Evolutionary conservation across 2,888 invertebrate genomes (phyloP).

Genomic region (Bursaphelenchus okinawaensis): DNA sequence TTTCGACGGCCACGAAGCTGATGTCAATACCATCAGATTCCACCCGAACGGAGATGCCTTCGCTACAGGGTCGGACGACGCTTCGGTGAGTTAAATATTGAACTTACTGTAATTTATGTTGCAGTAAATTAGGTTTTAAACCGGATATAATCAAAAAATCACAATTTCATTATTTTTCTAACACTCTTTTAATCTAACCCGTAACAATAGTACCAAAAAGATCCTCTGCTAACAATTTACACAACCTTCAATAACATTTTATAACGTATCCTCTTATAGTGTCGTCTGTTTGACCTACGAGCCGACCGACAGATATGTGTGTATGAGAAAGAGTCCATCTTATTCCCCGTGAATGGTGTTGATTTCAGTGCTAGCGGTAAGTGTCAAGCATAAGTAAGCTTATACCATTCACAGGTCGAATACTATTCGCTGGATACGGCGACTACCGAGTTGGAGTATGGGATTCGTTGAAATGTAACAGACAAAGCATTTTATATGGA

Average conservation of each 20-base stretch:
- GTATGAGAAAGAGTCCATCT: slow-evolving; percentile 90
- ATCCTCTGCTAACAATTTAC: neutral
- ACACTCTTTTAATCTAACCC: too few relatives aligned
- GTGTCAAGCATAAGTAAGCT: slow-evolving; percentile 41
- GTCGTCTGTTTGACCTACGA: slow-evolving; percentile 90
- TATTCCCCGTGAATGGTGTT: slow-evolving; percentile 94
- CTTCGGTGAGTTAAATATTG: slow-evolving; percentile 67
- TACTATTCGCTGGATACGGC: slow-evolving; percentile 94
- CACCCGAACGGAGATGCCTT: slow-evolving; percentile 98
- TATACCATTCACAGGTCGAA: slow-evolving; percentile 66
- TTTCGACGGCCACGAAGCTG: slow-evolving; percentile 96
- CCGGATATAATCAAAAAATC: too few relatives aligned
- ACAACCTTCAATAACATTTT: neutral
- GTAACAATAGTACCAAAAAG: too few relatives aligned
- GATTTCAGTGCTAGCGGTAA: slow-evolving; percentile 87
- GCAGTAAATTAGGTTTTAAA: too few relatives aligned
- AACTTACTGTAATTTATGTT: too few relatives aligned
- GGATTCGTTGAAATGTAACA: slow-evolving; percentile 86
- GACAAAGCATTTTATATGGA: slow-evolving; percentile 55
- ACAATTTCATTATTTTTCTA: too few relatives aligned
- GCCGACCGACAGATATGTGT: slow-evolving; percentile 94
- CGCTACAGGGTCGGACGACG: slow-evolving; percentile 96
- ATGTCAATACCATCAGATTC: slow-evolving; percentile 94
- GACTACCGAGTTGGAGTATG: slow-evolving; percentile 97
- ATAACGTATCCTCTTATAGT: slow-evolving; percentile 64